phyloP scores from a whole-genome alignment of 2,888 invertebrate genomes.

The Catocala fraxini region DNA sequence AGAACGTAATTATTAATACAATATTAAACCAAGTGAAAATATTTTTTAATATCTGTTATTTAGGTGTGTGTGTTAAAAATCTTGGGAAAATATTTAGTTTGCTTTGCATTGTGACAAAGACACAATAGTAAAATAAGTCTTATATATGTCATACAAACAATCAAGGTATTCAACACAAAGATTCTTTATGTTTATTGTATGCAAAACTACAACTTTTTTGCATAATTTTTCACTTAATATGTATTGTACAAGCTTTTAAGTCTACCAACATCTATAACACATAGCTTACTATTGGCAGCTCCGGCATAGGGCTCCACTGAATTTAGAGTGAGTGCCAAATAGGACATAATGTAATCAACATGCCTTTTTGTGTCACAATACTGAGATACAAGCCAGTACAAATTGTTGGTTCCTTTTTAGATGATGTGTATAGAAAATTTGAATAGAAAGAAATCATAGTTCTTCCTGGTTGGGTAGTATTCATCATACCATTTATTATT shows the following conservation, averaged over 20 bases:
- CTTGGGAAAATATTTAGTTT: no score
- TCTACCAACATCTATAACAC: slow-evolving; percentile 13
- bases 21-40: no score
- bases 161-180: slow-evolving; percentile 21
- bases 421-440: no score
- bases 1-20: no score
- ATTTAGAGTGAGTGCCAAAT: slow-evolving; percentile 32
- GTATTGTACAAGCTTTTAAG: slow-evolving; percentile 24
- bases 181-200: slow-evolving; percentile 36
- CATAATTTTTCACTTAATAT: slow-evolving; percentile 43
- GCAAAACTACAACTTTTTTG: slow-evolving; percentile 30
- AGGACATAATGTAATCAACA: slow-evolving; percentile 30
- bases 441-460: no score
- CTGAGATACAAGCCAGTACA: not conserved
- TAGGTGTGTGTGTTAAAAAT: no score
- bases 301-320: slow-evolving; percentile 14
- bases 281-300: slow-evolving; percentile 20
- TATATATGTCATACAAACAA: not conserved
- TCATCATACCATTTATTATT: no score
- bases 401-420: not conserved
- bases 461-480: no score
- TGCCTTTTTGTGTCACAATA: slow-evolving; percentile 11
- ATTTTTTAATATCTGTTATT: no score
- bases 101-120: not conserved
- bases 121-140: not conserved